phyloP scores from a whole-genome alignment of 2,888 invertebrate species.

The Torymus texanus region DNA sequence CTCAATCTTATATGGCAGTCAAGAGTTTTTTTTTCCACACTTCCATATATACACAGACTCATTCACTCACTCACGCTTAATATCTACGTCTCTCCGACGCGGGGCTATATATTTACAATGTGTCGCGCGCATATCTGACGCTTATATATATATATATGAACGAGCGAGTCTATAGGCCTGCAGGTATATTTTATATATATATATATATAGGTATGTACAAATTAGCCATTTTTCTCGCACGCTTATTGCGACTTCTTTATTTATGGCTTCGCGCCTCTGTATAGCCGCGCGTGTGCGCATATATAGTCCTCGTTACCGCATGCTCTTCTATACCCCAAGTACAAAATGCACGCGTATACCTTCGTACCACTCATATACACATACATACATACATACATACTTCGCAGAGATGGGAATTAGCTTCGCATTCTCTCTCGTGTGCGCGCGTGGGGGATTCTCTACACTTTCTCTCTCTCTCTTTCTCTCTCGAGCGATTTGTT shows the following conservation, averaged over 20 bases:
- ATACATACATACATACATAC: not conserved
- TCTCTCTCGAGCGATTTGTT: constrained; percentile 40
- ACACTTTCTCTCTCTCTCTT: not conserved
- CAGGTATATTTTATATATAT: not conserved
- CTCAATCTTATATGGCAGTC: constrained; percentile 34
- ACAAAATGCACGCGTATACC: constrained; percentile 28
- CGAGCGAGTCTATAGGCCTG: not conserved
- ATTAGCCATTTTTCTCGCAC: constrained; percentile 10
- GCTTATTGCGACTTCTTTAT: constrained; percentile 10
- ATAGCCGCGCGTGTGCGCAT: not conserved
- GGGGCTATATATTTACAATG: constrained; percentile 38
- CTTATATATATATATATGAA: no score
- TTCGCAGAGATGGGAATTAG: constrained; percentile 18
- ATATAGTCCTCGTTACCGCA: constrained; percentile 14
- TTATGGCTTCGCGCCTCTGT: constrained; percentile 27
- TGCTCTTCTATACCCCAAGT: constrained; percentile 14
- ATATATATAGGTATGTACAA: constrained; percentile 34
- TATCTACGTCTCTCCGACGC: not conserved
- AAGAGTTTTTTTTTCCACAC: not conserved
- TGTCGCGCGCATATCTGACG: constrained; percentile 12
- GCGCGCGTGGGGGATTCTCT: constrained; percentile 26
- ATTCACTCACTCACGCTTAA: not conserved
- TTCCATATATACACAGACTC: not conserved
- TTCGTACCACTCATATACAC: constrained; percentile 3
- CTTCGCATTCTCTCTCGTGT: constrained; percentile 1